These are phyloP conservation scores for Labrus mixtus DNA, from an alignment of 2,113 vertebrate species.

Conservation along the genomic window DNA sequence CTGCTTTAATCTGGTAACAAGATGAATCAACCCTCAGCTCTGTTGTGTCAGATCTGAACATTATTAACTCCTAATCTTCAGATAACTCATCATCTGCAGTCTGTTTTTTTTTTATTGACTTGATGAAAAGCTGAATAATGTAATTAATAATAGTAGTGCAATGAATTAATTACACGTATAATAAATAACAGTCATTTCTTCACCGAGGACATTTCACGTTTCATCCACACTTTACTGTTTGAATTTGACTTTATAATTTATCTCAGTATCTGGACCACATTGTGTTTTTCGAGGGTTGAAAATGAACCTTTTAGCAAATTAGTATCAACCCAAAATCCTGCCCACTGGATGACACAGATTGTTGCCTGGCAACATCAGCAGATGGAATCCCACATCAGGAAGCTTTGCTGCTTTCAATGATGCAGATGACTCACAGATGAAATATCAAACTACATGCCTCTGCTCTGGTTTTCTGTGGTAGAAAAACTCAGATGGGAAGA, in stretches of 20 bases:
- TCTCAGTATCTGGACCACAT: neutral
- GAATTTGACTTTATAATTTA: too few relatives aligned
- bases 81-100: too few relatives aligned
- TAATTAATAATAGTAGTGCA: too few relatives aligned
- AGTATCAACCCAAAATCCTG: conserved; percentile 17
- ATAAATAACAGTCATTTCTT: too few relatives aligned
- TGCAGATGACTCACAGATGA: conserved; percentile 53
- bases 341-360: conserved; percentile 45
- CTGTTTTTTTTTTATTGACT: too few relatives aligned
- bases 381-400: conserved; percentile 42
- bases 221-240: too few relatives aligned
- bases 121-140: too few relatives aligned
- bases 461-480: conserved; percentile 19
- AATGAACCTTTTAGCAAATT: neutral
- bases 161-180: too few relatives aligned
- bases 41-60: too few relatives aligned
- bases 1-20: too few relatives aligned
- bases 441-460: conserved; percentile 21
- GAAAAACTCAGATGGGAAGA: conserved; percentile 11
- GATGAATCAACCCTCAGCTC: too few relatives aligned
- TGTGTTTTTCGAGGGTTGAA: conserved; percentile 17
- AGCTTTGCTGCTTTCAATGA: conserved; percentile 30
- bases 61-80: too few relatives aligned
- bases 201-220: neutral
- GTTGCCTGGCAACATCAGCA: conserved; percentile 67